A percentile compares a stretch with the other conserved stretches of the same genome.
These are phyloP conservation scores for Baryphthengus martii DNA, from an alignment of 2,113 vertebrate species.

Conservation along the genomic window DNA sequence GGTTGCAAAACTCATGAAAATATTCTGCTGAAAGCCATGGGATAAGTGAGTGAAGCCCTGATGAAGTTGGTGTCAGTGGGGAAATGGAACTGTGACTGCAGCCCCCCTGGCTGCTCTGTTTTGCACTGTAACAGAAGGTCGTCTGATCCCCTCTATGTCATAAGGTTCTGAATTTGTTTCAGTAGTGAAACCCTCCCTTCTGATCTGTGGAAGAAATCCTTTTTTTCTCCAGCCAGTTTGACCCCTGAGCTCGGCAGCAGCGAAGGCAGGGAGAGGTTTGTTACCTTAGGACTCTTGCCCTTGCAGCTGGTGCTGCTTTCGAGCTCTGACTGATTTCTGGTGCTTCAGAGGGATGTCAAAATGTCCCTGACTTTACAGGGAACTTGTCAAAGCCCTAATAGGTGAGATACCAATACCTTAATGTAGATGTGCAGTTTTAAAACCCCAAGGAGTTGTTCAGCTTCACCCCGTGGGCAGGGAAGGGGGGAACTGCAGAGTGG, in stretches of 20 bases:
- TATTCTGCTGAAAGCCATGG: neutral
- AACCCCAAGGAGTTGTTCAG: neutral
- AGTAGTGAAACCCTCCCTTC: neutral
- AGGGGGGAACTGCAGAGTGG: neutral
- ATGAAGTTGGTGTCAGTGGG: neutral
- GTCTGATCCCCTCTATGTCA: neutral
- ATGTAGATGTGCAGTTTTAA: neutral
- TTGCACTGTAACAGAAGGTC: rapidly evolving
- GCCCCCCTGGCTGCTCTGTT: neutral
- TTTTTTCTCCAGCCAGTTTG: neutral
- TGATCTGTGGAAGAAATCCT: neutral
- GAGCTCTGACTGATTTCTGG: neutral
- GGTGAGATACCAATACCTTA: neutral
- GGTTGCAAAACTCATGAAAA: neutral
- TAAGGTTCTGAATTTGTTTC: neutral
- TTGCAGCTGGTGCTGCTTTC: neutral
- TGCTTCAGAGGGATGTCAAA: neutral
- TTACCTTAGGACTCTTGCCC: neutral
- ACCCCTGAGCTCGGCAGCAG: neutral
- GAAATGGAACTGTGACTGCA: neutral
- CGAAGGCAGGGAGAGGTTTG: neutral
- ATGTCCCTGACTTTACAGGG: neutral
- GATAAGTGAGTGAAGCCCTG: neutral
- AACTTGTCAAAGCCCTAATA: neutral
- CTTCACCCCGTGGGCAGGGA: neutral